Percentiles rank a stretch among this genome's conserved stretches.
phyloP scores from a whole-genome alignment of 2,113 vertebrate species.

The Perccottus glenii region DNA sequence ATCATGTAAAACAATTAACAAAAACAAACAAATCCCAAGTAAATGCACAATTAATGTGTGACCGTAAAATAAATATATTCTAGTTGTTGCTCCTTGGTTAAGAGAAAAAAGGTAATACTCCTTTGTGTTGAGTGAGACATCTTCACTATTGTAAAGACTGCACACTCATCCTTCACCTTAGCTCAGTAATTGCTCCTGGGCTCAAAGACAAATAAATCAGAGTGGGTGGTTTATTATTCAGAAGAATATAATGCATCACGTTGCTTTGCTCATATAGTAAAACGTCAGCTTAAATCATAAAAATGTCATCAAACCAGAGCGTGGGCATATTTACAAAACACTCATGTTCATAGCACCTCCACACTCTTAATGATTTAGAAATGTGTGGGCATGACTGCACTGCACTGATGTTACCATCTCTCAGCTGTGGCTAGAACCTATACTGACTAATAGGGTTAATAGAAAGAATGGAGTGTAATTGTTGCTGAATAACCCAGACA shows the following conservation, averaged over 20 bases:
- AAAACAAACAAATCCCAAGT: constrained; percentile 52
- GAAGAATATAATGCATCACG: constrained; percentile 3
- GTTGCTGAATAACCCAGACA: constrained; percentile 15
- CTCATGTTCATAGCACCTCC: constrained; percentile 20
- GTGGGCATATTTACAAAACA: constrained; percentile 40
- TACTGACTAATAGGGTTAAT: constrained; percentile 8
- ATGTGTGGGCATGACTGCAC: background rate
- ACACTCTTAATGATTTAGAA: constrained; percentile 14
- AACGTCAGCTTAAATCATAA: constrained; percentile 17
- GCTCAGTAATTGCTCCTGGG: constrained; percentile 14
- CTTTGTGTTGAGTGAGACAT: constrained; percentile 23
- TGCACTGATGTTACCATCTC: background rate
- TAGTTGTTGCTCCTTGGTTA: constrained; percentile 25
- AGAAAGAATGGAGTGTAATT: constrained; percentile 3
- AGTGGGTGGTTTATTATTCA: constrained; percentile 13
- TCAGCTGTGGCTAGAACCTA: background rate
- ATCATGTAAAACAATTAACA: constrained; percentile 19
- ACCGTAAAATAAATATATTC: constrained; percentile 36
- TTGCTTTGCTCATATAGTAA: constrained; percentile 6
- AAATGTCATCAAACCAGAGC: constrained; percentile 4
- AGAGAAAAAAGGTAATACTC: background rate
- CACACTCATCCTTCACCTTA: background rate
- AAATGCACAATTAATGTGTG: constrained; percentile 57
- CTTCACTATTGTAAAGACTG: constrained; percentile 10
- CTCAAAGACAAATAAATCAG: constrained; percentile 6